Evolutionary conservation across 2,888 invertebrate genomes (phyloP).

Genomic region (Tenthredo amoena): DNA sequence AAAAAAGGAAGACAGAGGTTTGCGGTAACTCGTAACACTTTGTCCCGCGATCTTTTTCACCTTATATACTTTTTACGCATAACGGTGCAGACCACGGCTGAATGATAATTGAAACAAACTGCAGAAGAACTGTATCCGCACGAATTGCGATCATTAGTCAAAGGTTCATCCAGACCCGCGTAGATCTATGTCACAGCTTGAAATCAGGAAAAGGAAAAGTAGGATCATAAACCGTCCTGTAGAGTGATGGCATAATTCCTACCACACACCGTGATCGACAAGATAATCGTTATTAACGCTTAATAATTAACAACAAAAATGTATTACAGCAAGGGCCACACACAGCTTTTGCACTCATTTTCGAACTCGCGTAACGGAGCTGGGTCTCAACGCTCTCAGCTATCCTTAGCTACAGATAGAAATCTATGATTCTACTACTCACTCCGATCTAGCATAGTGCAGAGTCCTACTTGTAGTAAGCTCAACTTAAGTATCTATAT

Average conservation of each 20-base stretch:
- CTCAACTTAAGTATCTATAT: not conserved
- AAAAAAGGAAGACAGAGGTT: not conserved
- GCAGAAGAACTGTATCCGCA: not conserved
- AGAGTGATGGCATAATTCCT: not conserved
- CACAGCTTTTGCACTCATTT: slow-evolving; percentile 10
- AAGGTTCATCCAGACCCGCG: not conserved
- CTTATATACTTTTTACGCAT: not conserved
- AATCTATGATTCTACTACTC: slow-evolving; percentile 31
- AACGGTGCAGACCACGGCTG: slow-evolving; percentile 2
- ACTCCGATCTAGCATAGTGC: not conserved
- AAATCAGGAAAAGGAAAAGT: not conserved
- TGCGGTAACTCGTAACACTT: slow-evolving; percentile 19
- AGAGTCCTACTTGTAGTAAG: not conserved
- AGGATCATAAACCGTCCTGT: not conserved
- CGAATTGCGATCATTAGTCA: not conserved
- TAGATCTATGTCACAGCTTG: not conserved
- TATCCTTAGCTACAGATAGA: slow-evolving; percentile 14
- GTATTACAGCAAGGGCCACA: not conserved
- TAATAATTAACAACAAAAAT: not conserved
- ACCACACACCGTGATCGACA: not conserved
- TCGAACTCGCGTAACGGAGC: slow-evolving; percentile 24
- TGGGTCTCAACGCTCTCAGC: not conserved
- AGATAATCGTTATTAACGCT: slow-evolving; percentile 31
- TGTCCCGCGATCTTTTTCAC: not conserved
- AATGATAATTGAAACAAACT: slow-evolving; percentile 35